Evolutionary conservation across 1,140 invertebrate species (phyloP).

Genomic region (Battus philenor): DNA sequence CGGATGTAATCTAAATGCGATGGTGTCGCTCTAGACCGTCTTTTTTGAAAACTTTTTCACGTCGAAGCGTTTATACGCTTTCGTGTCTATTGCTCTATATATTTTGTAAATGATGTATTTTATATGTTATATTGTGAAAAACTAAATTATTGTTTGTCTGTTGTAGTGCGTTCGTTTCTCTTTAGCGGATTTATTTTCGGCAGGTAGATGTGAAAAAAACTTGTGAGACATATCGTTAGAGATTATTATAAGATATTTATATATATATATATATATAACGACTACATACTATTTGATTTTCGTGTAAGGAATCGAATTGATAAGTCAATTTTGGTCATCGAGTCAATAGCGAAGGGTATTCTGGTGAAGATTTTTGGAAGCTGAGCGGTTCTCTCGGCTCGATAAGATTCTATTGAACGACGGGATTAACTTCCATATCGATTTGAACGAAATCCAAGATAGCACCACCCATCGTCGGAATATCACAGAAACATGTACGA

Average conservation of each 20-base stretch:
- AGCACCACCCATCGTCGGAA: constrained; percentile 35
- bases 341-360: constrained; percentile 38
- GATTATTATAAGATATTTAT: constrained; percentile 50
- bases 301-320: constrained; percentile 52
- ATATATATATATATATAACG: constrained; percentile 36
- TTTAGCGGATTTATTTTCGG: constrained; percentile 42
- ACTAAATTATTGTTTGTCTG: constrained; percentile 41
- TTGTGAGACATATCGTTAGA: constrained; percentile 65
- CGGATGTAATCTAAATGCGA: neutral
- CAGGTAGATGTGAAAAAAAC: constrained; percentile 50
- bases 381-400: too few relatives aligned
- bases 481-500: constrained; percentile 39
- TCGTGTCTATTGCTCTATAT: constrained; percentile 35
- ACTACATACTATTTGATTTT: constrained; percentile 42
- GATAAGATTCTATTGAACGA: too few relatives aligned
- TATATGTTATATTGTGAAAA: constrained; percentile 58
- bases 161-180: constrained; percentile 43
- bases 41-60: constrained; percentile 64
- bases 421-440: too few relatives aligned
- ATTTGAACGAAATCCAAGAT: too few relatives aligned
- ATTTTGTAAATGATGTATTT: constrained; percentile 68
- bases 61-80: constrained; percentile 17
- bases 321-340: constrained; percentile 56
- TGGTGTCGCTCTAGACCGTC: constrained; percentile 20
- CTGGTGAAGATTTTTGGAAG: too few relatives aligned